Percentiles rank a stretch among this genome's conserved stretches.
These are phyloP conservation scores for Propithecus deckenii DNA, from an alignment of 2,797 vertebrate species.

Conservation along the genomic window DNA sequence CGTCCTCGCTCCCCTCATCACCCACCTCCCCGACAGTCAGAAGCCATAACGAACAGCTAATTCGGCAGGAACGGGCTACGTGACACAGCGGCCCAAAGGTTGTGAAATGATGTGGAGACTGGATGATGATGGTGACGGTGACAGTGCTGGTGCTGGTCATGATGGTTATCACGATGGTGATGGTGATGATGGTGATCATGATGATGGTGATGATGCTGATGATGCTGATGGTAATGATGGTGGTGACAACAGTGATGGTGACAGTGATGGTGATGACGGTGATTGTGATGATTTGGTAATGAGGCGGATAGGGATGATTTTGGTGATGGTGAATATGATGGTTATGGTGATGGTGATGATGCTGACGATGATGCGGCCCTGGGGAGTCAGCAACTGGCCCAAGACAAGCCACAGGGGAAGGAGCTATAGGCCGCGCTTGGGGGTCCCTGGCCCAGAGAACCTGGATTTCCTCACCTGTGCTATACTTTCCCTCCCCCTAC, in stretches of 20 bases:
- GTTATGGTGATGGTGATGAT: neutral
- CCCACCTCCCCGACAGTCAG: too few species aligned
- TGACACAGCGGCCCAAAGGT: fast-evolving
- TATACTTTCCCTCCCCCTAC: neutral
- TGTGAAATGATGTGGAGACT: neutral
- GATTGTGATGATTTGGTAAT: neutral
- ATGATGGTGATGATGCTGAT: too few species aligned
- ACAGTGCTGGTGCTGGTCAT: neutral
- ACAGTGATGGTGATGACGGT: too few species aligned
- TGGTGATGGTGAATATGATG: neutral
- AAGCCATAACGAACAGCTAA: neutral
- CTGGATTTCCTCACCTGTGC: neutral
- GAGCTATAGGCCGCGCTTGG: neutral
- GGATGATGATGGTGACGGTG: neutral
- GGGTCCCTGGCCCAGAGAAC: neutral
- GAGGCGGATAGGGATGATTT: neutral
- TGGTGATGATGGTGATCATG: neutral
- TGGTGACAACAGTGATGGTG: neutral
- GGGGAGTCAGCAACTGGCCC: neutral
- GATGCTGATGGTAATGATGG: neutral
- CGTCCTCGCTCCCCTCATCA: neutral
- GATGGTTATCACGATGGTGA: neutral
- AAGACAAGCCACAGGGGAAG: neutral
- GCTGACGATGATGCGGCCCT: fast-evolving
- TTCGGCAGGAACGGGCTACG: neutral